phyloP scores from a whole-genome alignment of 2,113 vertebrate species.

The Pteruthius melanotis region DNA sequence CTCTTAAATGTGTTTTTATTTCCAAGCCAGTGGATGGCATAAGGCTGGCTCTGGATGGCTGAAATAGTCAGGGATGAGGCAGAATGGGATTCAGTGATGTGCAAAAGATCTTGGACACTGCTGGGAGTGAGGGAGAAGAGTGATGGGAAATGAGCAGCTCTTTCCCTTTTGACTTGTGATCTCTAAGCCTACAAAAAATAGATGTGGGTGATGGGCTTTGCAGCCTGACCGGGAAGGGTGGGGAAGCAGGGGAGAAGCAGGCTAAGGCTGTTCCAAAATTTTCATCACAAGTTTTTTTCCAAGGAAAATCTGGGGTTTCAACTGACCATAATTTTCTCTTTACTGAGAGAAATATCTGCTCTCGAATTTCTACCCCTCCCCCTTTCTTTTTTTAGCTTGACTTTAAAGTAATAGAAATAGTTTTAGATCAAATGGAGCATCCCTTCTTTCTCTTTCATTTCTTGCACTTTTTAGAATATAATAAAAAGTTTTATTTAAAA shows the following conservation, averaged over 20 bases:
- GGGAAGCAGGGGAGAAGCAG: fast-evolving
- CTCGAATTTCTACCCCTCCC: neutral
- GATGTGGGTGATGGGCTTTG: neutral
- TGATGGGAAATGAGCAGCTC: neutral
- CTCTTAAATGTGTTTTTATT: slow-evolving; percentile 9
- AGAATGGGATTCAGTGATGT: neutral
- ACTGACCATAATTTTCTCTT: neutral
- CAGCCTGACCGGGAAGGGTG: fast-evolving
- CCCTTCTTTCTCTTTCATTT: neutral
- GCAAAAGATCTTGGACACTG: neutral
- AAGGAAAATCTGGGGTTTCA: neutral
- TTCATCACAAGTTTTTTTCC: neutral
- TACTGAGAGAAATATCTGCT: neutral
- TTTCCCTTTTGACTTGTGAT: neutral
- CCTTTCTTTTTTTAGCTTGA: neutral
- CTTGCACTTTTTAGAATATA: neutral
- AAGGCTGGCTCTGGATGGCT: neutral
- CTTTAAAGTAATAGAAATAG: neutral
- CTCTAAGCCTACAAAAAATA: neutral
- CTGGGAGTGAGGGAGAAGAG: neutral
- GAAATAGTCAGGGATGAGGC: neutral
- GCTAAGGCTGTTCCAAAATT: neutral
- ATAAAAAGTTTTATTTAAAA: neutral
- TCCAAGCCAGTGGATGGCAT: slow-evolving; percentile 17
- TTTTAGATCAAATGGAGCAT: neutral